Conservation (phyloP, 2,888 invertebrate species). For the Phanerotoma sp. region DNA sequence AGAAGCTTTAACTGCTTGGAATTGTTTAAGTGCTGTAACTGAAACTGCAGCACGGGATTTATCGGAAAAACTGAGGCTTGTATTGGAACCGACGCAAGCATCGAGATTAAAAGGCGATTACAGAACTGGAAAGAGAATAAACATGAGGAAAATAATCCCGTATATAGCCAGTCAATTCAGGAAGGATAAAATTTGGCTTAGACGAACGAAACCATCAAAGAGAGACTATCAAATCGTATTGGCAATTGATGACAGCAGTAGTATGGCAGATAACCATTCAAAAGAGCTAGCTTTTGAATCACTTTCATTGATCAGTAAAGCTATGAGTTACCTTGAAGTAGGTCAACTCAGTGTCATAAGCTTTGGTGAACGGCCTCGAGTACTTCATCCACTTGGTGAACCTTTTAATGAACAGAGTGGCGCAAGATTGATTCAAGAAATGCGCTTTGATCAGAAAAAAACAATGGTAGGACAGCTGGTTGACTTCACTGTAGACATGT, state of each 20-base stretch:
- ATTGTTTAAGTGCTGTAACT: slow-evolving; percentile 63
- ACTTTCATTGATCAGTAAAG: slow-evolving; percentile 83
- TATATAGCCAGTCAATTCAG: slow-evolving; percentile 99
- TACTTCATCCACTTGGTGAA: slow-evolving; percentile 86
- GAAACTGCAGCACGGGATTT: slow-evolving; percentile 75
- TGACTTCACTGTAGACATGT: slow-evolving; percentile 74
- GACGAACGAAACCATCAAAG: slow-evolving; percentile 92
- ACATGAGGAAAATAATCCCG: slow-evolving; percentile 97
- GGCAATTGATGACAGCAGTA: slow-evolving; percentile 94
- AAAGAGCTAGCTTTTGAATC: slow-evolving; percentile 94
- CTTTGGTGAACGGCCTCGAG: slow-evolving; percentile 81
- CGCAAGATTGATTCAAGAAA: slow-evolving; percentile 74
- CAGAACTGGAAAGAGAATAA: slow-evolving; percentile 93
- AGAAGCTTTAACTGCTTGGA: slow-evolving; percentile 64
- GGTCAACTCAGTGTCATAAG: slow-evolving; percentile 91
- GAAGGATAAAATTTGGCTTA: slow-evolving; percentile 98
- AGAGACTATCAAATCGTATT: slow-evolving; percentile 95
- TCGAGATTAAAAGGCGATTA: slow-evolving; percentile 93
- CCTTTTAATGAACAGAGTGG: slow-evolving; percentile 88
- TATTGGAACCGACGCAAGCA: slow-evolving; percentile 93
- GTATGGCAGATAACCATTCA: slow-evolving; percentile 86
- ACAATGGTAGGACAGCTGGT: slow-evolving; percentile 84
- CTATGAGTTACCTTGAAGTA: slow-evolving; percentile 88
- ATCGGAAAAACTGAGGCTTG: slow-evolving; percentile 89
- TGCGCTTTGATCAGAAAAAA: slow-evolving; percentile 87